Evolutionary conservation across 1,140 invertebrate genomes (phyloP), one percentile per base, ranked within the genome.

Genomic region (Drosophila micromelanica): DNA sequence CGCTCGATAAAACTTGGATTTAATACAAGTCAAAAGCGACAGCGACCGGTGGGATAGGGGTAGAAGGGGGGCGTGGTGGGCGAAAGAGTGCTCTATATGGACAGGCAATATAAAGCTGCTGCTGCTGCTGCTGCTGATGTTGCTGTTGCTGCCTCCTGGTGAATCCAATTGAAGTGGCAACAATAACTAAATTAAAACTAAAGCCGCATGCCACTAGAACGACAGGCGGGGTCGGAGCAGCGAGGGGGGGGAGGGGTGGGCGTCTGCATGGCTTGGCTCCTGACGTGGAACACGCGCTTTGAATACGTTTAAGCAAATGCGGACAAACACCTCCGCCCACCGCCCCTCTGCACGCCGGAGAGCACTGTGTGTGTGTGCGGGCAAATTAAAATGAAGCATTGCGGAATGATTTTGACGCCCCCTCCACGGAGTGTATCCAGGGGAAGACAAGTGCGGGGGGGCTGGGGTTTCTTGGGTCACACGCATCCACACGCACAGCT

Each of bases 111-210:
- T 60, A 37, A 5, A 52, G 57, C 42, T 13, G 38, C 48, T 15
- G 46, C 37, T 38, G 54, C n/a, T 40, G 40, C 17, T 51, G 11
- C 57, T 51, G 17, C 1, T 17, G 17, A 1, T 17, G 57, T 27
- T 13, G 38, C 40, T 15, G 46, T 30, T 38, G 48, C n/a, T 40
- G 40, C 17, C 46, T n/a, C 59, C 54, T 56, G 67, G 48, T 45
- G 71, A 48, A 69, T 67, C 60, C 73, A 75, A 85, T 86, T 86
- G 81, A 86, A 85, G 77, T 82, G 77, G 81, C 81, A 85, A 85
- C 80, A 85, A 85, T 85, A 85, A 86, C 77, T 85, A 85, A 85
- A 85, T 85, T 85, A 85, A 85, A 85, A 85, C 77, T 86, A 80
- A 75, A 68, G 68, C 73, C 62, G 60, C 65, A 65, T 59, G 71